These are phyloP conservation scores for Zygothrica quintamaculata DNA, from an alignment of 2,888 invertebrate species.

Conservation along the genomic window DNA sequence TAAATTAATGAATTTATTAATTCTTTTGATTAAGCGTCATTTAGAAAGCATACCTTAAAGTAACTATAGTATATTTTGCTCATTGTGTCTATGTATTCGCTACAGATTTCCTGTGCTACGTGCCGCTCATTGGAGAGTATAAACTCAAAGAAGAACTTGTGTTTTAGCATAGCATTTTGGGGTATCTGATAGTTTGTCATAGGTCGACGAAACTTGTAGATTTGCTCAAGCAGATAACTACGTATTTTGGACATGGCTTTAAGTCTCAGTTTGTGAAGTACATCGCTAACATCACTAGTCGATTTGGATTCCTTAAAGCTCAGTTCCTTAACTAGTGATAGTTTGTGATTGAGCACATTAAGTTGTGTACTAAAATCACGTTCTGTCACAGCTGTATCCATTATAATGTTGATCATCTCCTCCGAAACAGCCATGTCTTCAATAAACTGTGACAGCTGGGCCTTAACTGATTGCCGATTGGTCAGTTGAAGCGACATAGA, in stretches of 20 bases:
- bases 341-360: conserved; percentile 97
- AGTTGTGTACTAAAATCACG: conserved; percentile 96
- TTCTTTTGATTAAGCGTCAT: fast-evolving
- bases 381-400: conserved; percentile 96
- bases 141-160: conserved; percentile 99
- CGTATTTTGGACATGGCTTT: conserved; percentile 98
- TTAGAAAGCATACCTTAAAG: conserved; percentile 88
- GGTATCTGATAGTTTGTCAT: conserved; percentile 99
- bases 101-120: conserved; percentile 97
- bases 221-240: conserved; percentile 96
- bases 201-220: conserved; percentile 98
- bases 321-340: conserved; percentile 97
- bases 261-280: conserved; percentile 96
- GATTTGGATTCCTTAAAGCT: conserved; percentile 94
- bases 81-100: conserved; percentile 98
- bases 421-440: conserved; percentile 99
- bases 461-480: conserved; percentile 97
- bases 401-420: conserved; percentile 94
- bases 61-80: conserved; percentile 98
- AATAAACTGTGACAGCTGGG: conserved; percentile 98
- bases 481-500: conserved; percentile 98
- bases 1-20: conserved; percentile 86
- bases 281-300: conserved; percentile 96
- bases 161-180: conserved; percentile 98
- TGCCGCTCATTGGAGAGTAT: conserved; percentile 96